Conservation (phyloP, 2,888 invertebrate species). For the Hylaea fasciaria region DNA sequence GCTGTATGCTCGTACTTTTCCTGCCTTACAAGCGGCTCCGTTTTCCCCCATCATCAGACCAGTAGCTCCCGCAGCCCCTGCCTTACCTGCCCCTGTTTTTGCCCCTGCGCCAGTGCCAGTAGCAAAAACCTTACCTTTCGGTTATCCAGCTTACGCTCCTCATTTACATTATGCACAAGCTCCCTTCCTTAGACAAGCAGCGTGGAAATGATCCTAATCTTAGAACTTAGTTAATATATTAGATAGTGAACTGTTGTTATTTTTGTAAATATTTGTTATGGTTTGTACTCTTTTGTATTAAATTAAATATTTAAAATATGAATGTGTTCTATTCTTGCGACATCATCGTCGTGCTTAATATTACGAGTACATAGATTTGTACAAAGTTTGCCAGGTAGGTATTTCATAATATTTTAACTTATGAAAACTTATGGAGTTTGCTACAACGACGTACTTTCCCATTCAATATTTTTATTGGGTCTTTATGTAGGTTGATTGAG, state of each 20-base stretch:
- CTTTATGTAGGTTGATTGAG: too few relatives aligned
- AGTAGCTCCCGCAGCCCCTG: constrained; percentile 50
- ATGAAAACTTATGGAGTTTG: too few relatives aligned
- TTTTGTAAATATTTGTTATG: constrained; percentile 48
- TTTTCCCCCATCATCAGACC: constrained; percentile 60
- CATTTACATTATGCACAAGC: constrained; percentile 53
- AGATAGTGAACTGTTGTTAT: constrained; percentile 39
- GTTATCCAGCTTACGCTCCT: constrained; percentile 55
- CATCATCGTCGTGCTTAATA: too few relatives aligned
- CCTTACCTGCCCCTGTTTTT: constrained; percentile 51
- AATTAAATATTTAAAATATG: constrained; percentile 48
- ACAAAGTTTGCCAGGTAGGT: not conserved
- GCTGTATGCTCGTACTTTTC: constrained; percentile 45
- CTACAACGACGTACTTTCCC: too few relatives aligned
- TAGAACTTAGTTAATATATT: constrained; percentile 17
- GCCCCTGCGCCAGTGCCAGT: constrained; percentile 60
- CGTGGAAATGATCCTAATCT: constrained; percentile 74
- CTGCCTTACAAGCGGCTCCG: constrained; percentile 53
- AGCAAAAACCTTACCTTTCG: constrained; percentile 55
- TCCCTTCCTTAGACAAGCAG: constrained; percentile 62
- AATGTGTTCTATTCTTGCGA: constrained; percentile 18
- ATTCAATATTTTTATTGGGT: too few relatives aligned
- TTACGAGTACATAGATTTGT: too few relatives aligned
- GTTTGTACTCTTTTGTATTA: constrained; percentile 52
- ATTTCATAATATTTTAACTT: not conserved